These are phyloP conservation scores for Hyles lineata DNA, from an alignment of 2,888 invertebrate species.

Conservation along the genomic window DNA sequence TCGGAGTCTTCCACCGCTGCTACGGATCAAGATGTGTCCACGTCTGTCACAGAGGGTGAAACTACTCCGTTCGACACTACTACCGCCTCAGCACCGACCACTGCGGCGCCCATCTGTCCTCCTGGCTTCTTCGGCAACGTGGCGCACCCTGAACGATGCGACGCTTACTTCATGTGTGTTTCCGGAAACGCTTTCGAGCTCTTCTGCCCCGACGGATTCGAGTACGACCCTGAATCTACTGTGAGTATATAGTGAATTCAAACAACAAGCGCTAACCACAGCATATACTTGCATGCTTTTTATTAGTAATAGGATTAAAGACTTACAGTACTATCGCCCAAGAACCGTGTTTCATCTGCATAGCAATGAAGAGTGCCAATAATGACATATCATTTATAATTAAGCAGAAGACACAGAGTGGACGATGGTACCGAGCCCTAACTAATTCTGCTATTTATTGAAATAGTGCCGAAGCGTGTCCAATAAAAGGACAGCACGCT, in stretches of 20 bases:
- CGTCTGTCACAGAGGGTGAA: background rate
- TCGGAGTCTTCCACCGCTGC: background rate
- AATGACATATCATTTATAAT: no score
- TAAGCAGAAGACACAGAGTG: no score
- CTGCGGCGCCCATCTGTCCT: constrained; percentile 38
- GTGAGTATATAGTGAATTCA: constrained; percentile 28
- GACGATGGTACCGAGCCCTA: no score
- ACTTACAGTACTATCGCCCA: no score
- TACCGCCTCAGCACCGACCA: constrained; percentile 10
- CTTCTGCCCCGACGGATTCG: constrained; percentile 45
- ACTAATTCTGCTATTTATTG: no score
- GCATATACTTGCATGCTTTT: no score
- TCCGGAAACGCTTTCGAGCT: constrained; percentile 43
- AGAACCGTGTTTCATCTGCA: no score
- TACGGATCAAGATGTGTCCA: background rate
- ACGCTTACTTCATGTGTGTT: constrained; percentile 50
- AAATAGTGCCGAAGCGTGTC: no score
- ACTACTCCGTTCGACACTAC: constrained; percentile 26
- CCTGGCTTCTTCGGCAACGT: constrained; percentile 47
- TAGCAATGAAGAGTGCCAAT: no score
- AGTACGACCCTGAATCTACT: constrained; percentile 44
- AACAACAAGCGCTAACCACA: background rate
- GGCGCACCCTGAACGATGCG: constrained; percentile 48
- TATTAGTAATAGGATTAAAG: no score
- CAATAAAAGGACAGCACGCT: no score